These are phyloP conservation scores for Taenioides sp. DNA, from an alignment of 2,797 vertebrate genomes.

Conservation along the genomic window DNA sequence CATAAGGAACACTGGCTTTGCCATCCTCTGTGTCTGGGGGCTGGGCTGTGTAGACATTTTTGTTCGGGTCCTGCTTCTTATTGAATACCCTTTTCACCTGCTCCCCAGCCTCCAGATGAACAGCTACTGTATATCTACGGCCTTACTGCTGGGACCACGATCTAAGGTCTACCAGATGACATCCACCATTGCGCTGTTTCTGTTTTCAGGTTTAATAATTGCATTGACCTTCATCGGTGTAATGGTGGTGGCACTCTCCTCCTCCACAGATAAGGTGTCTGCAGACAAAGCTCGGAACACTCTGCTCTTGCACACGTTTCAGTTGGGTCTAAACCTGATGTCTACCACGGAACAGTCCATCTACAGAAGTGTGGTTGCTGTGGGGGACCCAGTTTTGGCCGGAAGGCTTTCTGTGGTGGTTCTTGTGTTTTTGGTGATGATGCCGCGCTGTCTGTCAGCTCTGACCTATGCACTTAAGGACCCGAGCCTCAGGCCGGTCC, in stretches of 20 bases:
- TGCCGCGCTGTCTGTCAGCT: slow-evolving; percentile 49
- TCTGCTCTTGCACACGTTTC: slow-evolving; percentile 40
- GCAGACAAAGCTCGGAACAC: slow-evolving; percentile 11
- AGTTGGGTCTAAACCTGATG: slow-evolving; percentile 40
- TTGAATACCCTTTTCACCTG: slow-evolving; percentile 3
- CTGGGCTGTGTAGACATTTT: slow-evolving; percentile 20
- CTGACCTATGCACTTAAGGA: slow-evolving; percentile 61
- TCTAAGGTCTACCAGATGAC: background rate
- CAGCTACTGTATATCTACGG: background rate
- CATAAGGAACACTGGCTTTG: slow-evolving; percentile 30
- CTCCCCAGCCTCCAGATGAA: background rate
- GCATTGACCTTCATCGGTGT: slow-evolving; percentile 32
- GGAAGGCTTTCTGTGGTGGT: background rate
- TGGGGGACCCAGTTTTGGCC: background rate
- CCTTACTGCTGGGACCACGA: background rate
- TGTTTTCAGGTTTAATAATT: slow-evolving; percentile 13
- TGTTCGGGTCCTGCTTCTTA: slow-evolving; percentile 13
- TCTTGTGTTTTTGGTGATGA: slow-evolving; percentile 9
- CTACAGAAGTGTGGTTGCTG: background rate
- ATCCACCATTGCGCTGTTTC: slow-evolving; percentile 25
- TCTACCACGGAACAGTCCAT: background rate
- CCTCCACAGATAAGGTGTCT: background rate
- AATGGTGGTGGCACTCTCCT: slow-evolving; percentile 20
- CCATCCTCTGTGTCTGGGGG: slow-evolving; percentile 28
- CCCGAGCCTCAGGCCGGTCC: slow-evolving; percentile 35